A percentile compares a stretch with the other conserved stretches of the same genome.
Evolutionary conservation across 1,140 invertebrate genomes (phyloP).

Genomic region (Hyposmocoma kahamanoa): DNA sequence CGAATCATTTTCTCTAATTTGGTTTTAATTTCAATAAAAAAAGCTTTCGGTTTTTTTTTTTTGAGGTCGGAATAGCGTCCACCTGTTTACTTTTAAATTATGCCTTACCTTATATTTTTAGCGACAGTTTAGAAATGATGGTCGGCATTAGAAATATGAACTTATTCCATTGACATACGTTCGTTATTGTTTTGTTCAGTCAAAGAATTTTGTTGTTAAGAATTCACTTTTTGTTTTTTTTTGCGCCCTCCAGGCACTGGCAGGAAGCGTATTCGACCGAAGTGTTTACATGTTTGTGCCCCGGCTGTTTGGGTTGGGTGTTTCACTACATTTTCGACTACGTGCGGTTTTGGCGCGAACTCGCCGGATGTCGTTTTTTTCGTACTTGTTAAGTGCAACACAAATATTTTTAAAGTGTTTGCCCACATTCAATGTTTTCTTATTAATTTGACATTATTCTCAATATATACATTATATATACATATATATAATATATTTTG

Average conservation of each 20-base stretch:
- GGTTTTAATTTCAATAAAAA: constrained; percentile 59
- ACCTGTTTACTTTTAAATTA: constrained; percentile 50
- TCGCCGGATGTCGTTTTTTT: constrained; percentile 54
- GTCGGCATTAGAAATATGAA: no score
- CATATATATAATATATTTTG: no score
- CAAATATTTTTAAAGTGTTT: constrained; percentile 46
- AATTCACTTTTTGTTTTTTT: constrained; percentile 24
- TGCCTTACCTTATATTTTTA: no score
- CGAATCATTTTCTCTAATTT: constrained; percentile 53
- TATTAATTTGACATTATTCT: no score
- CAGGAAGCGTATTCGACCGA: constrained; percentile 34
- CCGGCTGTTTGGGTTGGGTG: constrained; percentile 46
- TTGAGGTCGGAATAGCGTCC: constrained; percentile 26
- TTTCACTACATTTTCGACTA: constrained; percentile 50
- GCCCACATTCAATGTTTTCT: not conserved
- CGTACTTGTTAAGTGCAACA: constrained; percentile 44
- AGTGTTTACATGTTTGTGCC: constrained; percentile 62
- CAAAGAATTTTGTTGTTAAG: constrained; percentile 32
- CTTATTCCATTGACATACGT: no score
- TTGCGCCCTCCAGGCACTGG: constrained; percentile 17
- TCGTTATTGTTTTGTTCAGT: constrained; percentile 10
- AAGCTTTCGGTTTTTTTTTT: constrained; percentile 25
- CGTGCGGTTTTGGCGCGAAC: constrained; percentile 51
- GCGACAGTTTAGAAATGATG: no score
- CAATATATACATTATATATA: no score